phyloP scores from a whole-genome alignment of 2,888 invertebrate genomes.

The Trypoxylon attenuatum region DNA sequence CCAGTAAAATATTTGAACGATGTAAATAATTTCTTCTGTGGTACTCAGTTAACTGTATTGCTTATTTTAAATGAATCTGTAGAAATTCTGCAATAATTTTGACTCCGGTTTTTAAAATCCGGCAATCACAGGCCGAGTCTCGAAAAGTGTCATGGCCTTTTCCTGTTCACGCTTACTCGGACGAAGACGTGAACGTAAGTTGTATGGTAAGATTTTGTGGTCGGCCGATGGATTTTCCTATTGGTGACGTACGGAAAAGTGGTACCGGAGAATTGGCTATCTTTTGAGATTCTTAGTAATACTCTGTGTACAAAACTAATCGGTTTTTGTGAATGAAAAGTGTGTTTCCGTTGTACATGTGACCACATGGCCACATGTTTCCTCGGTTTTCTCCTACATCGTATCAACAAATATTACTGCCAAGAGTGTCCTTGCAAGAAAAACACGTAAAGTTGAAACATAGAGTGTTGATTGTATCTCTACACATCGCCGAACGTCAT shows the following conservation, averaged over 20 bases:
- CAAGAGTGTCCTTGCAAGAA: neutral
- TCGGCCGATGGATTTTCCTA: conserved; percentile 18
- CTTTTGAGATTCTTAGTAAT: conserved; percentile 12
- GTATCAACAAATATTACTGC: conserved; percentile 16
- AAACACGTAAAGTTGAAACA: neutral
- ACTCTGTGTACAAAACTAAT: conserved; percentile 1
- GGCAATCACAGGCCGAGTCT: conserved; percentile 51
- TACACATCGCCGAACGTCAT: neutral
- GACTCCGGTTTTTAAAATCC: conserved; percentile 53
- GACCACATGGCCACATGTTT: conserved; percentile 65
- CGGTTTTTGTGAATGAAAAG: neutral
- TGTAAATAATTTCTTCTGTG: neutral
- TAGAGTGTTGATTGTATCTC: neutral
- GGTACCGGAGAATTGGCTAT: neutral
- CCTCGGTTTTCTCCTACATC: conserved; percentile 16
- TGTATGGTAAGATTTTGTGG: conserved; percentile 52
- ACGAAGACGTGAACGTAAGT: conserved; percentile 68
- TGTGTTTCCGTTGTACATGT: conserved; percentile 24
- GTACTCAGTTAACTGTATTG: neutral
- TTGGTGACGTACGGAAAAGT: conserved; percentile 8
- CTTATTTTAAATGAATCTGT: neutral
- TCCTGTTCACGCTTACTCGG: conserved; percentile 73
- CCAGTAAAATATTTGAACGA: too few species aligned
- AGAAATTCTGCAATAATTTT: conserved; percentile 14
- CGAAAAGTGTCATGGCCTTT: conserved; percentile 72